Conservation (phyloP, 2,113 vertebrate species). For the Sialia sialis region DNA sequence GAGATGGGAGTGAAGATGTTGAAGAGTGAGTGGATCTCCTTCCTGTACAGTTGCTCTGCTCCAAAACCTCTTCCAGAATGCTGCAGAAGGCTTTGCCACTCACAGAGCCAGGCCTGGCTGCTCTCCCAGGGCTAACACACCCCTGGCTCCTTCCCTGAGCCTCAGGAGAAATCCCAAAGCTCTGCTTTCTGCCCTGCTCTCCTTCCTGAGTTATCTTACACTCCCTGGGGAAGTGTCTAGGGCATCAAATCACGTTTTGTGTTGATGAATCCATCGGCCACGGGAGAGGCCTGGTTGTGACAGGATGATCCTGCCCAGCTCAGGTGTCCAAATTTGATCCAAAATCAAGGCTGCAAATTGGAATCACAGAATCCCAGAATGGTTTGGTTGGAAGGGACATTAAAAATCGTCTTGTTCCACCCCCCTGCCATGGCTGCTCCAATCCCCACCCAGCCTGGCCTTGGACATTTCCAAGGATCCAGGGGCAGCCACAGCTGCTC, state of each 20-base stretch:
- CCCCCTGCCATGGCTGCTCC: neutral
- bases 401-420: neutral
- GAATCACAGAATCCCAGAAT: neutral
- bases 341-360: neutral
- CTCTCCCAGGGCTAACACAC: neutral
- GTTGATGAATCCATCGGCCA: fast-evolving
- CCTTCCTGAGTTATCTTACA: neutral
- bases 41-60: neutral
- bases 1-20: constrained; percentile 79
- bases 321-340: neutral
- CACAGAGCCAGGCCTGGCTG: neutral
- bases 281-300: neutral
- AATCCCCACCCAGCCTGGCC: fast-evolving
- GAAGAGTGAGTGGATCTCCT: constrained; percentile 79
- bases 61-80: neutral
- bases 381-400: neutral
- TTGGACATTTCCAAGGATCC: neutral
- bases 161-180: neutral
- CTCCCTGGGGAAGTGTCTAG: neutral
- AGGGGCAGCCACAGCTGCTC: neutral
- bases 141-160: neutral
- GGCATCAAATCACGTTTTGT: neutral
- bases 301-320: neutral
- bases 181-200: neutral
- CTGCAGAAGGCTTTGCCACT: neutral